Base-by-base conservation (phyloP, 2,888 invertebrate genomes). In the Acanthacorydalis orientalis region DNA sequence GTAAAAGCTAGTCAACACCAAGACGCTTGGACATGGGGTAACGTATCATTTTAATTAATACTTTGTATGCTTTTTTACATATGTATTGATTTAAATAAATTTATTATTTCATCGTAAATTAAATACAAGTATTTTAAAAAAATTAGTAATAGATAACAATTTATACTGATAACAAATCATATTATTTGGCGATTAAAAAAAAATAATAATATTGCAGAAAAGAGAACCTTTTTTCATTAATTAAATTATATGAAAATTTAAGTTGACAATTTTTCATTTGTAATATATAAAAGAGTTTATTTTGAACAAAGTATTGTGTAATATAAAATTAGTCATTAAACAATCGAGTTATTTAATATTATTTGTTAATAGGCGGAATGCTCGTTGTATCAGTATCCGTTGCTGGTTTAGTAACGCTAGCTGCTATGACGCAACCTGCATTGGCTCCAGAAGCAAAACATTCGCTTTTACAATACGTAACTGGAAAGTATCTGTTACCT, bases 1-100 rank as follows among this genome's bases (percentile, higher is more conserved):
- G 88, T 85, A 46, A 88, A 86, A 65, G 83, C 76, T 57, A 85
- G 84, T 62, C 82, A 83, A 60, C 87, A 88, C 59, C 85, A 86
- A 61, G 87, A 87, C 69, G 87, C 87, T 44, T 88, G 88, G 87
- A 87, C 87, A 62, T 86, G 85, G 83, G 87, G 87, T 77, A 60
- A 61, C 61, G 35, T 23, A 47, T 31, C 16, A 11, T 37, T 33
- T 37, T 11, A 45, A 15, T 23, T 2, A 10, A 7, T 4, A 23
- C 23, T 23, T 23, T 23, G 23, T 48, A 35, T 12, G 11, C 6
- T 11, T 15, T 32, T 23, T 23, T 23, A 4, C 2, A 23, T 23
- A 23, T 23, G 2, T 23, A 4, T 32, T n/a, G 10, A 16, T 38
- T 48, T 23, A 33, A n/a, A 12, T 4, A 31, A n/a, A 42, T 50